Evolutionary conservation across 2,797 vertebrate species (phyloP).

Genomic region (Poecilia gillii): DNA sequence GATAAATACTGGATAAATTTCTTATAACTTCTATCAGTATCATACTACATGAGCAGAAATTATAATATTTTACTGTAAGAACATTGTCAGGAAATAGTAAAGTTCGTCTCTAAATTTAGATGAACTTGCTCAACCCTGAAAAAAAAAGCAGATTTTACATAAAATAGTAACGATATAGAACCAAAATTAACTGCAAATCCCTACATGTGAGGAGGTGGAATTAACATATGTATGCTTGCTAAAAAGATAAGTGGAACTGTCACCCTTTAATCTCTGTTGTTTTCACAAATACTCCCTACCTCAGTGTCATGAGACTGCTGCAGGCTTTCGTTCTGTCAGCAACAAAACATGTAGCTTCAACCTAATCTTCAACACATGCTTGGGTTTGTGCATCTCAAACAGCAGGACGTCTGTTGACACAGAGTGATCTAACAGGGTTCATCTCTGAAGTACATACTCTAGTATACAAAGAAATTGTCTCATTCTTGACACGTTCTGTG

Average conservation of each 20-base stretch:
- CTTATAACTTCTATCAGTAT: background rate
- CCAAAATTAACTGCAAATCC: constrained; percentile 2
- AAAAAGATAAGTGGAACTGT: background rate
- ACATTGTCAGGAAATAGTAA: background rate
- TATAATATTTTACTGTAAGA: background rate
- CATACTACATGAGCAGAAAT: background rate
- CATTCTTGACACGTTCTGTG: background rate
- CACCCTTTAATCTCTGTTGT: background rate
- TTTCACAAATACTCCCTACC: background rate
- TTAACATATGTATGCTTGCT: constrained; percentile 1
- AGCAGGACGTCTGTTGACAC: background rate
- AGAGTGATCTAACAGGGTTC: background rate
- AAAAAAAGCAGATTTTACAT: background rate
- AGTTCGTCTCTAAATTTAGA: background rate
- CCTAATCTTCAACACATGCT: background rate
- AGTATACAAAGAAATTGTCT: background rate
- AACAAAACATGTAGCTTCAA: background rate
- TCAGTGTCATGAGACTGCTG: background rate
- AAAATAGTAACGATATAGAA: background rate
- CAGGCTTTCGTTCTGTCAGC: background rate
- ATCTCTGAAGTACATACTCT: background rate
- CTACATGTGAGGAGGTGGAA: background rate
- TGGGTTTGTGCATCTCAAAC: background rate
- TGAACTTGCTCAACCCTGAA: background rate
- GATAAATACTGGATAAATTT: background rate